Conservation (phyloP, 1,140 invertebrate genomes). For the Colletes gigas region DNA sequence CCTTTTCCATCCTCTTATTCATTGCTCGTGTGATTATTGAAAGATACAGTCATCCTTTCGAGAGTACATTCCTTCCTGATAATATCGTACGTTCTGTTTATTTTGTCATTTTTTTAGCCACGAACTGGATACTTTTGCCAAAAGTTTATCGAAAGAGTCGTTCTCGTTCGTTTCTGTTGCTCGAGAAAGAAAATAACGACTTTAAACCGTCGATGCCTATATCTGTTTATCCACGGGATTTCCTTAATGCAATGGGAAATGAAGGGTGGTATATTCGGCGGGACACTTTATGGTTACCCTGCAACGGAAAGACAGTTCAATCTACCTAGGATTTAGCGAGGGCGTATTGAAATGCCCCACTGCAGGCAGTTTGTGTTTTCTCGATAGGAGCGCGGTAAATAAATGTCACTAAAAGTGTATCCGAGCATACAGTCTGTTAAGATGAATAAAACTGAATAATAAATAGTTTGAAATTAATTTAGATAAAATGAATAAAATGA, state of each 20-base stretch:
- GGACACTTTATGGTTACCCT: constrained; percentile 72
- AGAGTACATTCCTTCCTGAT: neutral
- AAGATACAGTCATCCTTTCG: constrained; percentile 43
- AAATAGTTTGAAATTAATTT: neutral
- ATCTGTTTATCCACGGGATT: constrained; percentile 74
- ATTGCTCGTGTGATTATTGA: constrained; percentile 61
- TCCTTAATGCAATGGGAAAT: constrained; percentile 72
- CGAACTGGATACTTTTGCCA: no score
- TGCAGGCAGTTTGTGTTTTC: constrained; percentile 32
- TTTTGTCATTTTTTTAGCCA: no score
- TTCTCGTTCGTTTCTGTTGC: neutral
- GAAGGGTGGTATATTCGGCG: constrained; percentile 60
- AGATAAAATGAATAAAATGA: no score
- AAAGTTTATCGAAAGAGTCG: neutral
- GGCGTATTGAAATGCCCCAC: constrained; percentile 53
- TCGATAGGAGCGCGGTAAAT: neutral
- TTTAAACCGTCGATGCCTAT: constrained; percentile 32
- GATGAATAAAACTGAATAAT: no score
- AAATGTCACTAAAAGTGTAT: neutral
- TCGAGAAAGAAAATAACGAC: constrained; percentile 28
- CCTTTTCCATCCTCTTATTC: constrained; percentile 44
- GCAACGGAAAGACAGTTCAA: constrained; percentile 71
- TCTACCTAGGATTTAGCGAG: constrained; percentile 69
- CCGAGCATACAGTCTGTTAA: neutral
- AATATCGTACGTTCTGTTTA: no score